Base-by-base conservation (phyloP, 2,888 invertebrate species). In the Cosmia pyralina region DNA sequence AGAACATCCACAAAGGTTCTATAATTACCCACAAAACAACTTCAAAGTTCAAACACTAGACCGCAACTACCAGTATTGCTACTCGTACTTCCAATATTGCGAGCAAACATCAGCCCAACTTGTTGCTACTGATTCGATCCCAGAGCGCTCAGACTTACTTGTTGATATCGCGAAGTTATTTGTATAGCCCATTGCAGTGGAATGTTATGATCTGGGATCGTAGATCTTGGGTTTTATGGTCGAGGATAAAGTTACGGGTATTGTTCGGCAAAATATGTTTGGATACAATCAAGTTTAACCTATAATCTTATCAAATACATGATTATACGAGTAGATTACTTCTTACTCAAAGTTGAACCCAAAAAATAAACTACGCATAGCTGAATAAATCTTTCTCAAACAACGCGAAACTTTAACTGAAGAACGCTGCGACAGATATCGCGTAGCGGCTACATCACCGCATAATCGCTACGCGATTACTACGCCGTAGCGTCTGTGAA, bases 131-230 rank as follows among this genome's bases (percentile, higher is more conserved):
- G 57, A 72, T 64, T 82, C 50, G n/a, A 64, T 70, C 66, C 63
- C 62, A 4, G 46, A 58, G 66, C 77, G 44, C 66, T 63, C 48
- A 65, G 75, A 48, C 52, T 66, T 71, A 79, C 79, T 79, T 79
- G 79, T 79, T 79, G 79, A 70, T 76, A 70, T 67, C 63, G 50
- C 41, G 4, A 53, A 44, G 70, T 77, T 81, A 68, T 77, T 81
- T 79, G 81, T 81, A 79, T 59, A 58, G 81, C 81, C 69, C 66
- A 76, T 67, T 79, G 81, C 77, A 67, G 46, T 41, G 34, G 50
- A 76, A 70, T 57, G 50, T 79, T 79, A 76, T 76, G 81, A 66
- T 41, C 63, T 55, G 11, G 34, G 52, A 65, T 58, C 52, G 34
- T 65, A 62, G 50, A 67, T 28, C 48, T 53, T 53, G 50, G 62